A percentile compares a stretch with the other conserved stretches of the same genome.
Conservation (phyloP, 2,797 vertebrate species). For the Clamator glandarius region DNA sequence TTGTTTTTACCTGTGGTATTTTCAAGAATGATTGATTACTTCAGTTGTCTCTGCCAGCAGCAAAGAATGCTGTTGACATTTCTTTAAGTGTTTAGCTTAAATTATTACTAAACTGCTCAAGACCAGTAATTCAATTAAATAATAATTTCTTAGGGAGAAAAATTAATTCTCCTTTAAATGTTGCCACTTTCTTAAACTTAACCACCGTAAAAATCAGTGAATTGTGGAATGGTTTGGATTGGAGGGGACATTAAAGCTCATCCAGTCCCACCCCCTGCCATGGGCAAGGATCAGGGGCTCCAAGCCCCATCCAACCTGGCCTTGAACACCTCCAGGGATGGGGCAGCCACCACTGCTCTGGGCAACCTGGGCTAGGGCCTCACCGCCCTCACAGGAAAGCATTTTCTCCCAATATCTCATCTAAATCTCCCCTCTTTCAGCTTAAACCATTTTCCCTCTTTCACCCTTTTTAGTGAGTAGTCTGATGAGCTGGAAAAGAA, state of each 20-base stretch:
- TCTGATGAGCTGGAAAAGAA: background rate
- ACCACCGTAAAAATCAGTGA: background rate
- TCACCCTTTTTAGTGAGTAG: background rate
- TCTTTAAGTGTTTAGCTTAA: background rate
- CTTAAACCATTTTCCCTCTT: no score
- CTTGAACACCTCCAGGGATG: no score
- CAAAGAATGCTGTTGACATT: slow-evolving; percentile 14
- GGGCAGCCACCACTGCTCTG: no score
- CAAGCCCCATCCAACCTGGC: no score
- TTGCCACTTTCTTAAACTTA: background rate
- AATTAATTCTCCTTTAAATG: background rate
- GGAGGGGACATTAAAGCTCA: no score
- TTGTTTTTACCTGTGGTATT: slow-evolving; percentile 9
- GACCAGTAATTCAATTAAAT: slow-evolving; percentile 17
- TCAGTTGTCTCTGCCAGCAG: slow-evolving; percentile 30
- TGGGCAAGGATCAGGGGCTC: no score
- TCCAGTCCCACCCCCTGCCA: no score
- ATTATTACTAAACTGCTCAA: background rate
- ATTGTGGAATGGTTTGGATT: no score
- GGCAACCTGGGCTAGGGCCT: no score
- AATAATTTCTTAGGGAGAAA: slow-evolving; percentile 10
- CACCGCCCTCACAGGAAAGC: no score
- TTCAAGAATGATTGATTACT: slow-evolving; percentile 51
- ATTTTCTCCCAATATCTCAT: no score
- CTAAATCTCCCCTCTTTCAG: no score